Evolutionary conservation across 2,113 vertebrate species (phyloP).

Genomic region (Etheostoma cragini): DNA sequence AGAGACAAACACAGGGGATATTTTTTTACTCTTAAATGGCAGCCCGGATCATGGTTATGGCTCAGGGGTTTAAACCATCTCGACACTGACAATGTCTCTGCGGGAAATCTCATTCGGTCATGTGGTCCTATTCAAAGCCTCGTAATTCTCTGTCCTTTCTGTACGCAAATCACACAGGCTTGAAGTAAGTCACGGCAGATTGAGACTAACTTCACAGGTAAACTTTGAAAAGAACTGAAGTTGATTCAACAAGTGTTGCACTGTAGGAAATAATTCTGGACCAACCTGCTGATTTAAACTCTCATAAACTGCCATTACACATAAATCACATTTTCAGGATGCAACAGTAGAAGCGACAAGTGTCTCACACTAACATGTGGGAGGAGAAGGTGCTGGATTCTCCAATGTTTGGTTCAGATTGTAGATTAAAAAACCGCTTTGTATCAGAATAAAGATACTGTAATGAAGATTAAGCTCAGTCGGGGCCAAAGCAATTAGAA

Average conservation of each 20-base stretch:
- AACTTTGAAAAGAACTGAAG: constrained; percentile 49
- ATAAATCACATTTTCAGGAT: constrained; percentile 39
- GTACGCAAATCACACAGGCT: constrained; percentile 30
- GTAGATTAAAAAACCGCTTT: constrained; percentile 17
- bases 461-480: constrained; percentile 2
- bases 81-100: constrained; percentile 58
- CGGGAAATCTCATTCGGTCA: constrained; percentile 64
- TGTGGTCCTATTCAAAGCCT: constrained; percentile 50
- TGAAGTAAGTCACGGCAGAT: constrained; percentile 24
- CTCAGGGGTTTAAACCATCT: constrained; percentile 58
- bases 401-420: not conserved
- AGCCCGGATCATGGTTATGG: constrained; percentile 62
- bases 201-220: constrained; percentile 24
- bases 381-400: constrained; percentile 40
- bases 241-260: constrained; percentile 66
- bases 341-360: constrained; percentile 47
- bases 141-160: constrained; percentile 25
- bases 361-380: constrained; percentile 59
- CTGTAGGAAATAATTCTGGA: constrained; percentile 17
- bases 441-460: not conserved
- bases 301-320: constrained; percentile 52
- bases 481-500: not conserved
- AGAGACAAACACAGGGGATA: constrained; percentile 51
- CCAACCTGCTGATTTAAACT: constrained; percentile 47
- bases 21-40: constrained; percentile 55